Evolutionary conservation across 2,113 vertebrate genomes (phyloP).

Genomic region (Tychaedon coryphoeus): DNA sequence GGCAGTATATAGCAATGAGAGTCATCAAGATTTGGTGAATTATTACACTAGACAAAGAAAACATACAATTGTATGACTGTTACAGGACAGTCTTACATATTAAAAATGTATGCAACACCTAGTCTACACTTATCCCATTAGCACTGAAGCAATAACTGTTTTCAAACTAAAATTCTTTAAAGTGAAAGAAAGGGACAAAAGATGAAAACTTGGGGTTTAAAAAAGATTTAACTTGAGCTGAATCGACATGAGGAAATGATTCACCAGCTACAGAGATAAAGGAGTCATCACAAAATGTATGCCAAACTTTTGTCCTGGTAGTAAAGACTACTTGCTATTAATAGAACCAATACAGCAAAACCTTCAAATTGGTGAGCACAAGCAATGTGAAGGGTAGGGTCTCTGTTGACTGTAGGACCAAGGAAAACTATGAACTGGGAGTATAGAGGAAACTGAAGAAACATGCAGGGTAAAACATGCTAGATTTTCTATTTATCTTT

Average conservation of each 20-base stretch:
- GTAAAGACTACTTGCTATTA: neutral
- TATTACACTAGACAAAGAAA: neutral
- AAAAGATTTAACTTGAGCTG: neutral
- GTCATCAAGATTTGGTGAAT: neutral
- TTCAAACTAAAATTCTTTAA: neutral
- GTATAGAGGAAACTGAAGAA: neutral
- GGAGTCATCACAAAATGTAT: neutral
- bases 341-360: neutral
- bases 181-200: neutral
- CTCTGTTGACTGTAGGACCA: neutral
- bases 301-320: neutral
- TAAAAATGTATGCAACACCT: neutral
- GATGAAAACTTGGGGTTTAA: neutral
- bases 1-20: neutral
- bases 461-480: fast-evolving
- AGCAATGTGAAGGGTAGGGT: neutral
- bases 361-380: neutral
- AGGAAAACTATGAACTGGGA: neutral
- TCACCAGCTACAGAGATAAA: neutral
- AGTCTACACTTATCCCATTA: neutral
- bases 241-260: neutral
- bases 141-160: neutral
- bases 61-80: neutral
- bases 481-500: neutral
- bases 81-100: neutral